Evolutionary conservation across 2,797 vertebrate genomes (phyloP).

Genomic region (Pteronotus mesoamericanus): DNA sequence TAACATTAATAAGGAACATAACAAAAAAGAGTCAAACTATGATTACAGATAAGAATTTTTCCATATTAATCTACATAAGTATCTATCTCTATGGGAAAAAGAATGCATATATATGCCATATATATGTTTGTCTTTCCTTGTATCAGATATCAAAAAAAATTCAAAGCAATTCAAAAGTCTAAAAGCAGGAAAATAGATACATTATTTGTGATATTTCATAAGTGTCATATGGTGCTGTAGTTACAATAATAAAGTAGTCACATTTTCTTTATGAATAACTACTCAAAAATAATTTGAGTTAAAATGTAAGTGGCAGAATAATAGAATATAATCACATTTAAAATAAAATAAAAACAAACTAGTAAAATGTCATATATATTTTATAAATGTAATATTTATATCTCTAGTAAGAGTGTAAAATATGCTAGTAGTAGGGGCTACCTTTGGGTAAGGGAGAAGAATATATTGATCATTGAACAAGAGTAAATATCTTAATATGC

Average conservation of each 20-base stretch:
- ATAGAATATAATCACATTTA: background rate
- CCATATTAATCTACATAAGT: background rate
- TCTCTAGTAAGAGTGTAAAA: background rate
- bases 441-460: background rate
- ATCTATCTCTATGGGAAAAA: background rate
- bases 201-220: background rate
- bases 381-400: background rate
- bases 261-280: background rate
- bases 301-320: background rate
- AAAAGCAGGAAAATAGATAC: background rate
- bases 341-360: background rate
- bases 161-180: background rate
- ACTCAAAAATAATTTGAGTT: background rate
- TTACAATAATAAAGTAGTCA: background rate
- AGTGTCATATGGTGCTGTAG: background rate
- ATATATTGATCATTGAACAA: background rate
- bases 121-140: background rate
- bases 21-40: background rate
- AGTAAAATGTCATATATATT: background rate
- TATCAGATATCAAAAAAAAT: background rate
- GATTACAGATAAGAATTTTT: background rate
- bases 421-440: background rate
- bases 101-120: background rate
- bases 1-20: background rate
- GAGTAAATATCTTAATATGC: background rate